These are phyloP conservation scores for Microctonus hyperodae DNA, from an alignment of 2,888 invertebrate genomes.

Conservation along the genomic window DNA sequence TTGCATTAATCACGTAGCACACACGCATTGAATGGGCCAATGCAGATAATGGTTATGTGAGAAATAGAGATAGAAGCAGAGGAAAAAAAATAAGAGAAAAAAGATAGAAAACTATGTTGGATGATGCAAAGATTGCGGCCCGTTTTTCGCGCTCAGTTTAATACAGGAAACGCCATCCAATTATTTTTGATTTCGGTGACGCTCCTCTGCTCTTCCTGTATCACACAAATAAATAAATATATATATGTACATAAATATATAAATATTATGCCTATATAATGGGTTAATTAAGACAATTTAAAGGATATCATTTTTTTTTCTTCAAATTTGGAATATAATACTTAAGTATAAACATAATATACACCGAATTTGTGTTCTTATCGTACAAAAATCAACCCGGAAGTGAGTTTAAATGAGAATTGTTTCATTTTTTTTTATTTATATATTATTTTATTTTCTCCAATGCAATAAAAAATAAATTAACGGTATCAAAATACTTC, in stretches of 20 bases:
- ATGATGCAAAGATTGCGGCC: constrained; percentile 19
- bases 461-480: constrained; percentile 33
- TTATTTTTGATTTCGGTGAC: constrained; percentile 22
- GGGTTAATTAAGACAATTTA: background rate
- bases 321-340: background rate
- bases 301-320: background rate
- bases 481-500: constrained; percentile 34
- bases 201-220: constrained; percentile 22
- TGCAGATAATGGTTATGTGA: background rate
- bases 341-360: background rate
- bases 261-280: background rate
- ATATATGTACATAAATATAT: background rate
- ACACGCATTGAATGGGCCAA: constrained; percentile 19
- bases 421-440: background rate
- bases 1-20: constrained; percentile 21
- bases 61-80: background rate
- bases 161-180: constrained; percentile 29
- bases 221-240: background rate
- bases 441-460: constrained; percentile 1
- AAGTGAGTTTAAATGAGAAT: constrained; percentile 5
- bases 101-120: constrained; percentile 3
- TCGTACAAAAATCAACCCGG: constrained; percentile 4
- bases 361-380: background rate
- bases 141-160: constrained; percentile 32
- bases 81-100: background rate